Conservation (phyloP, 2,888 invertebrate genomes). For the Eupelmus urozonus region DNA sequence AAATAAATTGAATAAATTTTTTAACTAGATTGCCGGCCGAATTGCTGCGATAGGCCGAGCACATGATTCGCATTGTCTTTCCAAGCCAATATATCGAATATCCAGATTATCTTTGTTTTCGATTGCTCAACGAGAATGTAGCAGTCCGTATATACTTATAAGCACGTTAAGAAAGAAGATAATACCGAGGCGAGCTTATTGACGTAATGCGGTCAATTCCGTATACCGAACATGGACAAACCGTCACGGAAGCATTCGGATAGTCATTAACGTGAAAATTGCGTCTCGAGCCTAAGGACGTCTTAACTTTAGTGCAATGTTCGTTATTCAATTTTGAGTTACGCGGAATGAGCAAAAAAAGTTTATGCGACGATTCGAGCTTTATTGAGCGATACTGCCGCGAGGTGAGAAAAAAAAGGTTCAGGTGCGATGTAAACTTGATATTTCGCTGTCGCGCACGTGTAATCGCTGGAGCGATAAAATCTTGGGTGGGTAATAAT, state of each 20-base stretch:
- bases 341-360: too few species aligned
- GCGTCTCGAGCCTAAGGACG: too few species aligned
- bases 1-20: too few species aligned
- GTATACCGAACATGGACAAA: not conserved
- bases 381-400: not conserved
- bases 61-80: constrained; percentile 21
- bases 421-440: not conserved
- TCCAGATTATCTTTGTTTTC: constrained; percentile 43
- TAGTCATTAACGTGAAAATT: constrained; percentile 35
- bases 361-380: too few species aligned
- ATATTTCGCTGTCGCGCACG: constrained; percentile 22
- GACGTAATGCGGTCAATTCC: constrained; percentile 47
- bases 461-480: constrained; percentile 29
- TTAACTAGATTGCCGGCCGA: too few species aligned
- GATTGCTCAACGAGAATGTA: not conserved
- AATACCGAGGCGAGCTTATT: constrained; percentile 15
- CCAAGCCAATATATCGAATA: constrained; percentile 16
- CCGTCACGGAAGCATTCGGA: constrained; percentile 13
- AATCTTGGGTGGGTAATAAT: constrained; percentile 4
- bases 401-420: not conserved
- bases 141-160: not conserved
- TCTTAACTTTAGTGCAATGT: too few species aligned
- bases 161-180: constrained; percentile 39
- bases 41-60: not conserved
- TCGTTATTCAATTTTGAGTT: too few species aligned